Percentiles rank a stretch among this genome's conserved stretches.
Evolutionary conservation across 1,140 invertebrate species (phyloP).

Genomic region (Mylabris phalerata): DNA sequence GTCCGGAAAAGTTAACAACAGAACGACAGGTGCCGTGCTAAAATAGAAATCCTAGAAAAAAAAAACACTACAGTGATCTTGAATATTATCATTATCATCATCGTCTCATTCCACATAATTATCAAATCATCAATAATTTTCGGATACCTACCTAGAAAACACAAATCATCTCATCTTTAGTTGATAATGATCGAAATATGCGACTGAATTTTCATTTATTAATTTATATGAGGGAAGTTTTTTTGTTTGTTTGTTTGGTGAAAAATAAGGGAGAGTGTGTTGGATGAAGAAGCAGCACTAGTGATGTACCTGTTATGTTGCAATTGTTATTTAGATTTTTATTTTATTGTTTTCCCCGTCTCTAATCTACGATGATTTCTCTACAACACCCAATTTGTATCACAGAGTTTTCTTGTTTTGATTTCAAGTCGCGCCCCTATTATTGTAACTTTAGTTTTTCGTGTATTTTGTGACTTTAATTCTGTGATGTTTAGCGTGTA

Average conservation of each 20-base stretch:
- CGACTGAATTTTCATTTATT: constrained; percentile 24
- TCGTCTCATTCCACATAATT: constrained; percentile 26
- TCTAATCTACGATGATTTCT: no score
- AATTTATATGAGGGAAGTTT: constrained; percentile 9
- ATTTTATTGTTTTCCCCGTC: constrained; percentile 36
- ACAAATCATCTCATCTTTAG: constrained; percentile 7
- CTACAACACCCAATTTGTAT: background rate
- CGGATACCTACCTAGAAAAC: background rate
- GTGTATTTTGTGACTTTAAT: constrained; percentile 30
- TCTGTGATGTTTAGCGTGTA: constrained; percentile 29
- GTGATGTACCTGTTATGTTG: constrained; percentile 40
- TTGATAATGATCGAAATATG: constrained; percentile 1
- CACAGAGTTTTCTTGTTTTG: constrained; percentile 2
- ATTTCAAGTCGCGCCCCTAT: background rate
- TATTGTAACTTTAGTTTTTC: constrained; percentile 12
- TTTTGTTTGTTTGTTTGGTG: background rate
- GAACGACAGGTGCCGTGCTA: constrained; percentile 37
- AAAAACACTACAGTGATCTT: background rate
- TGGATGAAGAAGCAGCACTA: constrained; percentile 22
- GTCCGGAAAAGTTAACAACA: constrained; percentile 35
- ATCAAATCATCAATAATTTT: background rate
- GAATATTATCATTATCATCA: constrained; percentile 6
- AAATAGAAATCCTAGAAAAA: background rate
- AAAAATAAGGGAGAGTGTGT: constrained; percentile 14
- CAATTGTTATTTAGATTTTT: constrained; percentile 39